Conservation (phyloP, 2,113 vertebrate species). For the Myiagra hebetior region DNA sequence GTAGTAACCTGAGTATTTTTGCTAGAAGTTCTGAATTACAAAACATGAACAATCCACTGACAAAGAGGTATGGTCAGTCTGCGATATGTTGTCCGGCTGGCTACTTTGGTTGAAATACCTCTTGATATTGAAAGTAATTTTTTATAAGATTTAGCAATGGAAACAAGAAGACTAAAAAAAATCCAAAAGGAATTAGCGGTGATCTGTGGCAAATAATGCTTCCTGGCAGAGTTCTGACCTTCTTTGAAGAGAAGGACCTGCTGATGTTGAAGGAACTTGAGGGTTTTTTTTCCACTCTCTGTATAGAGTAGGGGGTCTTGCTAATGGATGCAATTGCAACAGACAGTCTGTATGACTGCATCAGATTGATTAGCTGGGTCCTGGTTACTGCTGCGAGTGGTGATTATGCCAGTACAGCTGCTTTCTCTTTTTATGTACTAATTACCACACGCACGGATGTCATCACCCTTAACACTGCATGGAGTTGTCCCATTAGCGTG, state of each 20-base stretch:
- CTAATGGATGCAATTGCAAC: conserved; percentile 47
- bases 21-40: background rate
- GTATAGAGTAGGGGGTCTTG: conserved; percentile 39
- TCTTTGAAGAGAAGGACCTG: conserved; percentile 4
- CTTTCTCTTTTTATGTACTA: conserved; percentile 53
- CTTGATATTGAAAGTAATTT: background rate
- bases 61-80: background rate
- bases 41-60: background rate
- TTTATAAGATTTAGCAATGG: background rate
- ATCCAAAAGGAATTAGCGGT: background rate
- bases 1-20: background rate
- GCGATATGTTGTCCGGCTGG: background rate
- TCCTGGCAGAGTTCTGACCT: conserved; percentile 8
- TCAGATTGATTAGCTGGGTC: conserved; percentile 52
- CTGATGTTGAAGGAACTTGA: background rate
- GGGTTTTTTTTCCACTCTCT: background rate
- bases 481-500: conserved; percentile 55
- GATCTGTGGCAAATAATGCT: background rate
- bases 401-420: conserved; percentile 56
- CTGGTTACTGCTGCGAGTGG: conserved; percentile 54
- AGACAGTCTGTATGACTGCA: conserved; percentile 32
- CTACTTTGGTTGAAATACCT: background rate
- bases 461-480: conserved; percentile 59
- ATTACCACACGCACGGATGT: conserved; percentile 42
- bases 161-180: background rate